Evolutionary conservation across 2,888 invertebrate genomes (phyloP).

Genomic region (Caenorhabditis japonica): DNA sequence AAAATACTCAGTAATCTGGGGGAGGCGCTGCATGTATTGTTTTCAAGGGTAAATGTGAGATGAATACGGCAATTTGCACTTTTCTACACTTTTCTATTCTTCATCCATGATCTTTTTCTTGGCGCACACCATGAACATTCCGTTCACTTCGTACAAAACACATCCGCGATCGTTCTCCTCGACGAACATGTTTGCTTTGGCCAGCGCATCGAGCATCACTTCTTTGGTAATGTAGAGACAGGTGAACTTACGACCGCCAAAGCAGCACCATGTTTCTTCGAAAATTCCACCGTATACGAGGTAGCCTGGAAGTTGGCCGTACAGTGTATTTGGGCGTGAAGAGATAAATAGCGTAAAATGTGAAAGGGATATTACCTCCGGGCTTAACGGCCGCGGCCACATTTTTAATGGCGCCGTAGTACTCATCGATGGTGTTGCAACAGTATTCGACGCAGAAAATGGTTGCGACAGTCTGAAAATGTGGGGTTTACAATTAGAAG

Average conservation of each 20-base stretch:
- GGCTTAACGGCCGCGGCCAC: conserved; percentile 61
- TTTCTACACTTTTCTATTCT: not conserved
- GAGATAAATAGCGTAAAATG: too few species aligned
- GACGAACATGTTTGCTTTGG: conserved; percentile 67
- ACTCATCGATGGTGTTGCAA: conserved; percentile 69
- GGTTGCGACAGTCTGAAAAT: conserved; percentile 66
- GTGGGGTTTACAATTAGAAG: too few species aligned
- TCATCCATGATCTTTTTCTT: conserved; percentile 41
- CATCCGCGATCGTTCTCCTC: conserved; percentile 59
- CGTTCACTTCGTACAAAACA: conserved; percentile 70
- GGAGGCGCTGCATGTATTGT: conserved; percentile 14
- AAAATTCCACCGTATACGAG: conserved; percentile 74
- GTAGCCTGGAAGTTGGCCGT: conserved; percentile 47
- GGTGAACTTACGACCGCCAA: conserved; percentile 73
- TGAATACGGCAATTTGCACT: conserved; percentile 16
- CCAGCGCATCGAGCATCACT: conserved; percentile 67
- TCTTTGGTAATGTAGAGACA: conserved; percentile 74
- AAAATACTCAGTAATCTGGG: conserved; percentile 22
- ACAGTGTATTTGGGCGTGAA: too few species aligned
- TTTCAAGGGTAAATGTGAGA: conserved; percentile 23
- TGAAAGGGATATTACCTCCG: conserved; percentile 64
- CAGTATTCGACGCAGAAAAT: conserved; percentile 77
- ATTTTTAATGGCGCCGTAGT: conserved; percentile 64
- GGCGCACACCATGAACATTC: conserved; percentile 73
- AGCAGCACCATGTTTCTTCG: conserved; percentile 76